Conservation (phyloP, 2,113 vertebrate species). For the Salvator merianae region DNA sequence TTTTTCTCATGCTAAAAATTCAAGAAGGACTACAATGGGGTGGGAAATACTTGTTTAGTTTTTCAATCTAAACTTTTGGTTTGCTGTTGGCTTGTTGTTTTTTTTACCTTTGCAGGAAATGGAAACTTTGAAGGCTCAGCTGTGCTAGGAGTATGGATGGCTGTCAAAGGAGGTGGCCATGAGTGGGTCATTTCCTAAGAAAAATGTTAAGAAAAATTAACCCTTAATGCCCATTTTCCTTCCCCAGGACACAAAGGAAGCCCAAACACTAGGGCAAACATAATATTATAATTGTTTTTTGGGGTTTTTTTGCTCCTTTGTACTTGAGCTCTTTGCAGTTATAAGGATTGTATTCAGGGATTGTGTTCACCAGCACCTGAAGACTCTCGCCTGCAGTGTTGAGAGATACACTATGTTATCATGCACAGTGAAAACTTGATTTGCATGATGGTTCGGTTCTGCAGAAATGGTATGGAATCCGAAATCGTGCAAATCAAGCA, state of each 20-base stretch:
- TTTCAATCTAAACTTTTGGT: background rate
- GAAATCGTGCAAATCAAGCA: no score
- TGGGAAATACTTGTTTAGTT: background rate
- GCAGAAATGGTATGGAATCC: no score
- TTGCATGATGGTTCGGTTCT: no score
- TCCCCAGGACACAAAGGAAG: background rate
- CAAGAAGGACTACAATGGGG: background rate
- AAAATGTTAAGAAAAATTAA: background rate
- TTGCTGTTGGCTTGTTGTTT: background rate
- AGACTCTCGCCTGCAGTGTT: no score
- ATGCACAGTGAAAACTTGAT: no score
- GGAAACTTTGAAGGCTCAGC: slow-evolving; percentile 81
- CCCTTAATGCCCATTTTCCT: background rate
- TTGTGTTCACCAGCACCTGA: background rate
- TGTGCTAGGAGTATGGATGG: slow-evolving; percentile 83
- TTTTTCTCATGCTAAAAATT: background rate
- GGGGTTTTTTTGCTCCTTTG: background rate
- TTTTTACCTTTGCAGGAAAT: slow-evolving; percentile 82
- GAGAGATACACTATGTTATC: background rate
- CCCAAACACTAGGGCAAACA: background rate
- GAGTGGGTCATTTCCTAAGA: slow-evolving; percentile 93
- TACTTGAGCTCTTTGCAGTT: background rate
- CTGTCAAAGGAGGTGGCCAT: slow-evolving; percentile 91
- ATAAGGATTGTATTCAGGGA: background rate
- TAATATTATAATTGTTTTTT: background rate